Evolutionary conservation across 2,797 vertebrate genomes (phyloP).

Genomic region (Myotis findleyi): DNA sequence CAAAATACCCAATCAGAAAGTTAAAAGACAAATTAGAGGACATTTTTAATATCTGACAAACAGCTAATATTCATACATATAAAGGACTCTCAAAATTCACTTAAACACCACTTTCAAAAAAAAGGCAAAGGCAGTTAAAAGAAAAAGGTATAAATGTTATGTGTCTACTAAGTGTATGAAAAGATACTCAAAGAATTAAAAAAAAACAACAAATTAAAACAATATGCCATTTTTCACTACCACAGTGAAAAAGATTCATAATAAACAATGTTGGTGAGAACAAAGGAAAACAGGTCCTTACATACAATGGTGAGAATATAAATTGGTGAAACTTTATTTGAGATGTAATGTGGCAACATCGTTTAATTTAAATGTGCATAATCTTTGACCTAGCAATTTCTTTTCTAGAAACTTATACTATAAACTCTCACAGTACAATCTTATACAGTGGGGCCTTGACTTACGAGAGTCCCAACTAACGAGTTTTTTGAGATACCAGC

Average conservation of each 20-base stretch:
- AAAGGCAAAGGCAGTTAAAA: conserved; percentile 1
- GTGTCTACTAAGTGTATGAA: background rate
- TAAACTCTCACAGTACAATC: background rate
- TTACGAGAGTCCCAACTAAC: no score
- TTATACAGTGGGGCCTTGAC: background rate
- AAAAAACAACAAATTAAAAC: conserved; percentile 4
- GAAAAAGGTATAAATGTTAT: background rate
- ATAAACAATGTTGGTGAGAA: background rate
- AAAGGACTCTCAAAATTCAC: background rate
- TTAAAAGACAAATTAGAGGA: background rate
- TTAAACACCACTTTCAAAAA: background rate
- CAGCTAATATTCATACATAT: background rate
- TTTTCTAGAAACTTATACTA: conserved; percentile 1
- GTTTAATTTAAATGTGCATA: background rate
- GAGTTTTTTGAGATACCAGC: no score
- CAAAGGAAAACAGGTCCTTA: background rate
- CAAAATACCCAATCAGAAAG: conserved; percentile 7
- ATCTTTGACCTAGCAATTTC: background rate
- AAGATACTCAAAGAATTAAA: conserved; percentile 27
- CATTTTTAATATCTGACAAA: conserved; percentile 18
- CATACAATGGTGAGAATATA: background rate
- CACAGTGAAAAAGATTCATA: background rate
- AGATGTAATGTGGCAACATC: background rate
- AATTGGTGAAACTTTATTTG: background rate
- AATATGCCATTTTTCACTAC: background rate